Base-by-base conservation (phyloP, 2,113 vertebrate species). In the Rhegmatorhina hoffmannsi region DNA sequence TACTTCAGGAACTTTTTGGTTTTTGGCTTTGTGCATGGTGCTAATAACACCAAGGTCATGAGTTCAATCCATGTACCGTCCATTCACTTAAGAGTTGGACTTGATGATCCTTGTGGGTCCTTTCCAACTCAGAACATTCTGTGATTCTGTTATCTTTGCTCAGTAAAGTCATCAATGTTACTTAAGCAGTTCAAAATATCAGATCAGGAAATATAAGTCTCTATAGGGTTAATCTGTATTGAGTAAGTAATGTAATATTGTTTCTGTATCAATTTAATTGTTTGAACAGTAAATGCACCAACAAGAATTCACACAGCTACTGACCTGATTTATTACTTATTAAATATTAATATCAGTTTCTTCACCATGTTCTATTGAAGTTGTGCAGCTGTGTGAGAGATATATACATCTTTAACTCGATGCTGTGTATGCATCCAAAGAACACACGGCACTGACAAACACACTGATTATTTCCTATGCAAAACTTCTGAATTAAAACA, bases 311-410 rank as follows among this genome's bases (percentile, higher is more conserved):
- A 47, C 44, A 34, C 1, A 29, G 13, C 23, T 88, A 89, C 91
- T 79, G 84, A 89, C 85, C 66, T 82, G 80, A 47, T 95, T 91
- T 91, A 72, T 92, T 94, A 34, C 11, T 25, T 79, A 56, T 92
- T 84, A 92, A 94, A 87, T 93, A 90, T 89, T 90, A 93, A 92
- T 70, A 47, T 31, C 56, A 79, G n/a, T 87, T 91, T 66, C 84
- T 92, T 67, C 55, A 80, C 78, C 49, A 33, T 33, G 49, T 66
- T 25, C 36, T 53, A 7, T 49, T 77, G 79, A 95, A 69, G 21
- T 56, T 91, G 75, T 73, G 40, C 40, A 87, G 40, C 49, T 87
- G 40, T 43, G 44, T 79, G n/a, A 92, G 73, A 84, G n/a, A 72
- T 75, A 23, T 12, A 47, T n/a, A 28, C 2, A 17, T 85, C 26